These are phyloP conservation scores for Brachyhypopomus occidentalis DNA, from an alignment of 2,113 vertebrate genomes.

Conservation along the genomic window DNA sequence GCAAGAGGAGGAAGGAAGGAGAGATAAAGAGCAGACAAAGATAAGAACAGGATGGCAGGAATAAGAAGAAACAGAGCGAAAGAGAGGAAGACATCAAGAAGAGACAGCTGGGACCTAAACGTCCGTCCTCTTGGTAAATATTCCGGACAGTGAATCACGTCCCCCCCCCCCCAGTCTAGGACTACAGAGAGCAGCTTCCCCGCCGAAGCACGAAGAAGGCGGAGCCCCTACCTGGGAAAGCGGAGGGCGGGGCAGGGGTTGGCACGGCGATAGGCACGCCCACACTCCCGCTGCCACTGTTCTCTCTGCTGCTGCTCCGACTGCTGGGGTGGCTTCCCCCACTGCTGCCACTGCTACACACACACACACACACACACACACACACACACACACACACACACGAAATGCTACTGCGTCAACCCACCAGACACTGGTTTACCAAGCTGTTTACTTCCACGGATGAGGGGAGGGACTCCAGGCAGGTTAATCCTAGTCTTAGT, in stretches of 20 bases:
- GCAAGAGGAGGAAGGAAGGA: conserved; percentile 35
- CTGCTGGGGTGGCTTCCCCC: conserved; percentile 97
- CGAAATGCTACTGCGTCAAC: not conserved
- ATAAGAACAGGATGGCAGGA: conserved; percentile 15
- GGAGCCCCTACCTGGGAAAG: conserved; percentile 88
- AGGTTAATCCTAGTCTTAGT: too few species aligned
- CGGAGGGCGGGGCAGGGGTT: conserved; percentile 91
- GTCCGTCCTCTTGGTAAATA: too few species aligned
- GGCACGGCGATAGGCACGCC: conserved; percentile 95
- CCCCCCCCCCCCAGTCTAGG: too few species aligned
- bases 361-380: too few species aligned
- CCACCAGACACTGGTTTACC: not conserved
- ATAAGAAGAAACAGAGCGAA: conserved; percentile 35
- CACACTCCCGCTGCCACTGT: conserved; percentile 98
- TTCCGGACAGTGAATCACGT: too few species aligned
- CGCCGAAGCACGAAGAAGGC: not conserved
- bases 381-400: conserved; percentile 22
- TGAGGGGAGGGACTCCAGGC: too few species aligned
- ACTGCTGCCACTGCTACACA: conserved; percentile 93
- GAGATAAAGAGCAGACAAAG: conserved; percentile 21
- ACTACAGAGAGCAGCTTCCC: too few species aligned
- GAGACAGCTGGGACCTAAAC: not conserved
- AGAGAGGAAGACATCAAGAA: conserved; percentile 6
- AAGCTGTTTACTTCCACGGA: not conserved
- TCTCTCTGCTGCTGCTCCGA: conserved; percentile 98